Evolutionary conservation across 2,888 invertebrate genomes (phyloP).

Genomic region (Apotomis turbidana): DNA sequence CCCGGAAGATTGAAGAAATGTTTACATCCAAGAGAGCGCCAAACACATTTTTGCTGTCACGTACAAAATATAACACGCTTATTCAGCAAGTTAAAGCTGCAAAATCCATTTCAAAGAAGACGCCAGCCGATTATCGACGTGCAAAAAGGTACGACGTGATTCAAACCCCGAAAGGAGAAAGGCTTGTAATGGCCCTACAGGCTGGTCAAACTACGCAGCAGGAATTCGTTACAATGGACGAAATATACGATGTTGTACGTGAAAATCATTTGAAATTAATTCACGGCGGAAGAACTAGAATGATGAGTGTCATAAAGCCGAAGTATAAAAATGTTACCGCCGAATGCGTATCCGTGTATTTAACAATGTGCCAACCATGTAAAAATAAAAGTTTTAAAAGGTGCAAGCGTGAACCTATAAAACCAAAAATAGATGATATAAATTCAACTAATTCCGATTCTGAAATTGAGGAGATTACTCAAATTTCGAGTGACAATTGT

Average conservation of each 20-base stretch:
- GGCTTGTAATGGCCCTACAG: conserved; percentile 49
- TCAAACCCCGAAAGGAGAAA: conserved; percentile 55
- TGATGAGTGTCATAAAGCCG: conserved; percentile 59
- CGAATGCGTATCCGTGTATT: conserved; percentile 58
- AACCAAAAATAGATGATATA: background rate
- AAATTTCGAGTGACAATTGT: conserved; percentile 24
- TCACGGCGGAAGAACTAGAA: conserved; percentile 60
- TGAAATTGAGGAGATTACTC: background rate
- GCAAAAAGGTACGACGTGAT: conserved; percentile 58
- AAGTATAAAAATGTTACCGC: conserved; percentile 63
- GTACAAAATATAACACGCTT: conserved; percentile 53
- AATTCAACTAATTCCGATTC: background rate
- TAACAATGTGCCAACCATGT: conserved; percentile 59
- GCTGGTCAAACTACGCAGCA: conserved; percentile 48
- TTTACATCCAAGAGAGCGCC: conserved; percentile 49
- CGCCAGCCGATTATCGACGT: conserved; percentile 58
- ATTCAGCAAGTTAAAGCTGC: conserved; percentile 58
- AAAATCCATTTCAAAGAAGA: conserved; percentile 50
- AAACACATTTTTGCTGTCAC: conserved; percentile 57
- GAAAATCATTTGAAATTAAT: conserved; percentile 59
- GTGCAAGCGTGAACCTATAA: background rate
- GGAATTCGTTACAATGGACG: conserved; percentile 57
- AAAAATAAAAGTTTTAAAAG: conserved; percentile 49
- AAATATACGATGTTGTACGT: conserved; percentile 64
- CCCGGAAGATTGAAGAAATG: conserved; percentile 53